Conservation (phyloP, 2,888 invertebrate genomes). For the Lottia scabra region DNA sequence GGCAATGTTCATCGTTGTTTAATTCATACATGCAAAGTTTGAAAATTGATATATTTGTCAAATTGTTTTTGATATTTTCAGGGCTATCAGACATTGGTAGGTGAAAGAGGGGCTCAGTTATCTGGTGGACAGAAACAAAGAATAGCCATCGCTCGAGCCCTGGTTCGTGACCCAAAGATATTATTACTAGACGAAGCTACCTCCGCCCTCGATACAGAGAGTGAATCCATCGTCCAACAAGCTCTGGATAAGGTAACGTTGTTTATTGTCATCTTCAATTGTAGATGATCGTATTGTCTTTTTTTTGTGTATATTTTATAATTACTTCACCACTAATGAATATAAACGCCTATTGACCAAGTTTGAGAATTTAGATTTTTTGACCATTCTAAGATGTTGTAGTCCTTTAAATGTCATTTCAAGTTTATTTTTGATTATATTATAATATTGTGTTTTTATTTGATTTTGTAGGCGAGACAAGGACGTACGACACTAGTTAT, state of each 20-base stretch:
- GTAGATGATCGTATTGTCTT: too few relatives aligned
- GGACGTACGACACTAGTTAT: conserved; percentile 71
- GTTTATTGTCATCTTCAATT: too few relatives aligned
- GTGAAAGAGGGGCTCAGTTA: conserved; percentile 67
- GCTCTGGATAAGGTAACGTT: conserved; percentile 73
- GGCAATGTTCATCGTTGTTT: too few relatives aligned
- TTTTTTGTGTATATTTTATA: too few relatives aligned
- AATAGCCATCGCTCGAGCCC: conserved; percentile 82
- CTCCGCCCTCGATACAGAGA: conserved; percentile 67
- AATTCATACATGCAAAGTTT: too few relatives aligned
- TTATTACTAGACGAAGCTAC: conserved; percentile 72
- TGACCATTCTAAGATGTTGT: too few relatives aligned
- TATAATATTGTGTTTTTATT: too few relatives aligned
- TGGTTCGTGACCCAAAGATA: conserved; percentile 75
- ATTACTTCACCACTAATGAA: too few relatives aligned
- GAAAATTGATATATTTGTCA: neutral
- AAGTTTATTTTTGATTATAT: too few relatives aligned
- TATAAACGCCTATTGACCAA: too few relatives aligned
- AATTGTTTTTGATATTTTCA: conserved; percentile 21
- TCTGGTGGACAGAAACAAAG: conserved; percentile 68
- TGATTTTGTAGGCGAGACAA: conserved; percentile 58
- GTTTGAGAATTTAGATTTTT: too few relatives aligned
- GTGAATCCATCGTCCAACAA: conserved; percentile 68
- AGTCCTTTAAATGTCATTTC: too few relatives aligned
- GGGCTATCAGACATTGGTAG: conserved; percentile 60